A percentile compares a stretch with the other conserved stretches of the same genome.
phyloP scores from a whole-genome alignment of 64 coral and sea anemone species.

The Montipora sp. region DNA sequence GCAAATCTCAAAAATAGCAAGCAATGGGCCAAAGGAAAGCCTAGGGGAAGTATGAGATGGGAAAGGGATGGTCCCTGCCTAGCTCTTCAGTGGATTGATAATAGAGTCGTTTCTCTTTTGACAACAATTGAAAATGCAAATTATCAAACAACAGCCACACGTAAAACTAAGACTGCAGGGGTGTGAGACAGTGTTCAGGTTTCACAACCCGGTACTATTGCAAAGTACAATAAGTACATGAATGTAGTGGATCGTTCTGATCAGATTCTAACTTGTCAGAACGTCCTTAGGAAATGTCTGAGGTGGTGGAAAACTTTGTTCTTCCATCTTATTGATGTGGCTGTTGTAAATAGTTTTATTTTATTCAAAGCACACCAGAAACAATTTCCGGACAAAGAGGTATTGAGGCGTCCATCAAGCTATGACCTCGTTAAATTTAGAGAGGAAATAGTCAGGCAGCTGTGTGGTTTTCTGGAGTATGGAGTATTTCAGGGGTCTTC shows the following conservation, averaged over 20 bases:
- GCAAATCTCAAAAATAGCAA: no score
- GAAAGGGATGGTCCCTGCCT: no score
- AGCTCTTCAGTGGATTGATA: no score
- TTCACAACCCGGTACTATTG: background rate
- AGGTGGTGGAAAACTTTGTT: slow-evolving; percentile 4
- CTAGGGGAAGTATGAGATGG: no score
- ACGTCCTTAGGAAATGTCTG: slow-evolving; percentile 1
- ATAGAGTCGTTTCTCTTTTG: background rate
- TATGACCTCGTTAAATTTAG: background rate
- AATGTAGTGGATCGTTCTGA: slow-evolving; percentile 54
- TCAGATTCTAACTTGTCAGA: slow-evolving; percentile 14
- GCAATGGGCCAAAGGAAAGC: no score
- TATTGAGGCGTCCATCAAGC: background rate
- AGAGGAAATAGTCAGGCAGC: background rate
- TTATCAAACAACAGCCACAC: slow-evolving; percentile 1
- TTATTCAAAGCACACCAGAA: background rate
- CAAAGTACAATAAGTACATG: slow-evolving; percentile 12
- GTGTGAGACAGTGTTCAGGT: background rate
- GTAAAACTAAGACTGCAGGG: slow-evolving; percentile 4
- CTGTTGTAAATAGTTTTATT: background rate
- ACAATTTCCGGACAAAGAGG: background rate
- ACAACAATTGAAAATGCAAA: slow-evolving; percentile 50
- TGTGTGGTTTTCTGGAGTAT: background rate
- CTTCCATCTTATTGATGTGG: background rate
- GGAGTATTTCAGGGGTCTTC: no score